Conservation (phyloP, 2,797 vertebrate genomes). For the Phrynocephalus vlangalii region DNA sequence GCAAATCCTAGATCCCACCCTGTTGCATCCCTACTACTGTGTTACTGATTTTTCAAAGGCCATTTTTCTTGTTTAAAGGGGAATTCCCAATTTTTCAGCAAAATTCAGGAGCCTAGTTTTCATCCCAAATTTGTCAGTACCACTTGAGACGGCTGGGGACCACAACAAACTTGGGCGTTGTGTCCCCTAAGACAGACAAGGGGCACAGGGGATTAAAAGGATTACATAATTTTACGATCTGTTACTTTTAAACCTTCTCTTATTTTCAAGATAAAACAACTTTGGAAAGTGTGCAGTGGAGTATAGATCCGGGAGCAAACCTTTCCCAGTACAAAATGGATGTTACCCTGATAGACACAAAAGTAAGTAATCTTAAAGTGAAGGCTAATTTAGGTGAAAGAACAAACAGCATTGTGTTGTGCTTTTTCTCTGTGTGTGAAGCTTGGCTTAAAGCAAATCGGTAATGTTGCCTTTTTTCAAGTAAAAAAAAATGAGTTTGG, state of each 20-base stretch:
- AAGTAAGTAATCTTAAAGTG: conserved; percentile 72
- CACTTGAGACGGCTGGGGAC: not conserved
- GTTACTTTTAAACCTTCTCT: conserved; percentile 4
- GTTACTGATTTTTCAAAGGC: too few species aligned
- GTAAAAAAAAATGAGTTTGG: not conserved
- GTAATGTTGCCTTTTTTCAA: not conserved
- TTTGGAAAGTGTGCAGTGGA: conserved; percentile 88
- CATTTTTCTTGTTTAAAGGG: too few species aligned
- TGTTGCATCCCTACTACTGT: too few species aligned
- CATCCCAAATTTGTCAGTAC: not conserved
- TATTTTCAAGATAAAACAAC: conserved; percentile 67
- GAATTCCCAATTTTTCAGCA: too few species aligned
- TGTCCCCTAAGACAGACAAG: too few species aligned
- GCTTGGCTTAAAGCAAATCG: not conserved
- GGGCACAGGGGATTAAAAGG: too few species aligned
- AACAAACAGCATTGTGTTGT: not conserved
- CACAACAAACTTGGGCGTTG: not conserved
- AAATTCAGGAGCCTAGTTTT: not conserved
- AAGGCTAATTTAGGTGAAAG: not conserved
- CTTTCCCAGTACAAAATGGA: conserved; percentile 86
- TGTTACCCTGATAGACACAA: conserved; percentile 76
- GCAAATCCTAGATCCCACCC: too few species aligned
- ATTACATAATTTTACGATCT: not conserved
- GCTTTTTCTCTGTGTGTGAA: not conserved
- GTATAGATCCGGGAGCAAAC: conserved; percentile 88